These are phyloP conservation scores for Zaprionus capensis DNA, from an alignment of 1,140 invertebrate species.

Conservation along the genomic window DNA sequence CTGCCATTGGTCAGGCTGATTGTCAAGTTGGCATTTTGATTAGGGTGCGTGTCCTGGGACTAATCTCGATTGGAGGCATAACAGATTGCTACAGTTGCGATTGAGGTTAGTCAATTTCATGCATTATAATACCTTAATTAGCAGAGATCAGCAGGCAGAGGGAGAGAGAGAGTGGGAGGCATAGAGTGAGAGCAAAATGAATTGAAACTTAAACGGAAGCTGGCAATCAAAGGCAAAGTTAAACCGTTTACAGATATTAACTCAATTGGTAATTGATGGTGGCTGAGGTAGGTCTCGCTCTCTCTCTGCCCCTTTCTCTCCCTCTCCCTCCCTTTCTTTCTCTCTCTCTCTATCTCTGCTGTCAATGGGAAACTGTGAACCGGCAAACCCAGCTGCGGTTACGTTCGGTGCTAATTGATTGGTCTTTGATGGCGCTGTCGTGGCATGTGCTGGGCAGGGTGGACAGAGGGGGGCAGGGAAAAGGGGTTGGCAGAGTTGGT, in stretches of 20 bases:
- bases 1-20: neutral
- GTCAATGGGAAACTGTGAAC: constrained; percentile 18
- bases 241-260: constrained; percentile 8
- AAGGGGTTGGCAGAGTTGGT: neutral
- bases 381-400: constrained; percentile 9
- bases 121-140: neutral
- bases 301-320: neutral
- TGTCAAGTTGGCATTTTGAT: neutral
- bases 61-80: neutral
- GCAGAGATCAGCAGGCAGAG: neutral
- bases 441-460: neutral
- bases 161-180: neutral
- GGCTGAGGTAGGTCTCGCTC: neutral
- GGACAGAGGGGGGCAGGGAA: neutral
- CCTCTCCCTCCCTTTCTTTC: neutral
- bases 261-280: constrained; percentile 2
- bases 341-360: neutral
- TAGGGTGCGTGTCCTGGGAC: neutral
- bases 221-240: neutral
- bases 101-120: neutral
- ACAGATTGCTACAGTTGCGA: neutral
- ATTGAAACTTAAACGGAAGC: neutral
- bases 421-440: constrained; percentile 35
- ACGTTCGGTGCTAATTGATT: constrained; percentile 36
- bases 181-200: neutral